Evolutionary conservation across 1,140 invertebrate species (phyloP).

Genomic region (Aphaenogaster floridana): DNA sequence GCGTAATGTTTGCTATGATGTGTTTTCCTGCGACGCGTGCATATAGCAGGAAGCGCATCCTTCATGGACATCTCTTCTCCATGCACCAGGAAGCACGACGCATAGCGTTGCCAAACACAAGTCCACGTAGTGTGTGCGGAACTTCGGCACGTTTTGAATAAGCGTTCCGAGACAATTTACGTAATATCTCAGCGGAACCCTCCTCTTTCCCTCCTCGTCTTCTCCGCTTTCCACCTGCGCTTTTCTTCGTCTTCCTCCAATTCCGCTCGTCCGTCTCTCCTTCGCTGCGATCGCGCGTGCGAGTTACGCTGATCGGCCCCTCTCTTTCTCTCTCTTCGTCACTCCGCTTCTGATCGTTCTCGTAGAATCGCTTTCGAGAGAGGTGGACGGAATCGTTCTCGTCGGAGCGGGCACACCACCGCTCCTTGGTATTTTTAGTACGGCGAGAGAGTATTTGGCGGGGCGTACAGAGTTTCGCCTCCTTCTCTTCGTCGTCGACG

Average conservation of each 20-base stretch:
- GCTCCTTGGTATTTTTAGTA: conserved; percentile 84
- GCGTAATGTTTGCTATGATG: neutral
- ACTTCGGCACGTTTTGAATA: conserved; percentile 52
- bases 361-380: conserved; percentile 45
- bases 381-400: conserved; percentile 57
- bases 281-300: conserved; percentile 7
- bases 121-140: conserved; percentile 4
- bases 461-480: conserved; percentile 74
- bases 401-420: conserved; percentile 67
- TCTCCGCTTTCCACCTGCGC: neutral
- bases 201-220: neutral
- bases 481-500: conserved; percentile 69
- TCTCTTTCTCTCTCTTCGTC: conserved; percentile 13
- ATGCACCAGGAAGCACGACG: conserved; percentile 60
- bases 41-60: neutral
- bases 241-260: conserved; percentile 34
- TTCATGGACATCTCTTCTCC: neutral
- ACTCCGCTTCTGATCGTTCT: conserved; percentile 43
- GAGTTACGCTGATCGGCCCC: conserved; percentile 29
- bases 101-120: conserved; percentile 41
- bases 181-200: conserved; percentile 70
- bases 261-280: conserved; percentile 30
- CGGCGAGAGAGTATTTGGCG: conserved; percentile 83
- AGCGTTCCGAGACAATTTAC: conserved; percentile 75
- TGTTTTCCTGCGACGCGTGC: conserved; percentile 21